Base-by-base conservation (phyloP, 1,140 invertebrate species). In the Bombus ignitus region DNA sequence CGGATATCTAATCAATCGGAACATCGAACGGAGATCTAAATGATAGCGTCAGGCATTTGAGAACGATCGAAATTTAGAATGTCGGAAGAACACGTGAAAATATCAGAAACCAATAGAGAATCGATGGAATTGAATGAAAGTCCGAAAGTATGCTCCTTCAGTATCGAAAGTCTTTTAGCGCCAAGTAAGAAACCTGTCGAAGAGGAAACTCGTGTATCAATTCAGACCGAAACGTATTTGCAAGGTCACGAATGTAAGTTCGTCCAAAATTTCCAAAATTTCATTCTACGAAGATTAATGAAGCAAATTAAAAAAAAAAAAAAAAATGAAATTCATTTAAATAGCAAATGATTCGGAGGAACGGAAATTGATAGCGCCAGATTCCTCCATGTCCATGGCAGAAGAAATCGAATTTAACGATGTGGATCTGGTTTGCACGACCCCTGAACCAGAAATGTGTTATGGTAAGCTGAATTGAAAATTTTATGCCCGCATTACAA, bases 81-180 rank as follows among this genome's bases (percentile, higher is more conserved):
- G 93, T 92, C 92, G n/a, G 83, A 92, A 44, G 91, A 93, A 81
- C 88, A 80, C 70, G 66, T 57, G 1, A 65, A 82, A 81, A 83
- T 42, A n/a, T 65, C 53, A 0, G 88, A 88, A 73, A 73, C 35
- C 0, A 75, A 68, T 0, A 92, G 87, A 44, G 83, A 74, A 35
- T 74, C 71, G 44, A 84, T 28, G 22, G 79, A 87, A 44, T 65
- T 81, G n/a, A 71, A 42, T 18, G 90, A 90, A 42, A 88, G 73
- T 66, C 71, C 87, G 0, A 94, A 89, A 88, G 81, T 92, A 44
- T 92, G 92, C 12, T 90, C 91, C 15, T 94, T 94, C 62, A 94
- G 94, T 75, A 94, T 94, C 77, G 94, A 94, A 66, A 93, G 94
- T 86, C 85, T 94, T 42, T 83, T 94, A 77, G 93, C 93, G 18